Evolutionary conservation across 2,888 invertebrate genomes (phyloP), one percentile per base, ranked within the genome.

Genomic region (Calliphora vomitoria): DNA sequence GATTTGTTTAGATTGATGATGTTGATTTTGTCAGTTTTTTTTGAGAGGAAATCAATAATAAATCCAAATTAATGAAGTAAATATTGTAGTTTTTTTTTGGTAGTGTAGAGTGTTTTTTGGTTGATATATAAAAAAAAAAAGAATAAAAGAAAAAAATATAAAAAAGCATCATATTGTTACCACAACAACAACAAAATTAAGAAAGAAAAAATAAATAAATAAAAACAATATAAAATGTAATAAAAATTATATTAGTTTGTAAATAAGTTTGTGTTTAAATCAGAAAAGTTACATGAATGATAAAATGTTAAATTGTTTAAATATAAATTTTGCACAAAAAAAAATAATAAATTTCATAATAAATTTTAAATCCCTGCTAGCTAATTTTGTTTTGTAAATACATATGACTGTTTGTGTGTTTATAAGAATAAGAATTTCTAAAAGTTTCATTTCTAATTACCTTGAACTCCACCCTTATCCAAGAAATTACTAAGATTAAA

Each of bases 401-500:
- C n/a, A 18, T 20, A 76, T 71, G 71, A 62, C 69, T 85, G 55
- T 72, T 20, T 31, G 50, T 11, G 18, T 38, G 35, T 41, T 18
- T 35, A 10, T 64, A 38, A n/a, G 4, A 47, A 31, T 15, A 66
- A 25, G 5, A 53, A 41, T 81, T 55, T 31, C 25, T 1, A 44
- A 60, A 35, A 11, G 13, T 47, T 11, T 69, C 31, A 75, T 31
- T 55, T 44, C n/a, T 44, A 62, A 69, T 87, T 96, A 98, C 99
- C 99, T 97, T 99, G 99, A 82, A 98, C 97, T 92, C 98, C 98
- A 92, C 98, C 97, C 95, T 99, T 99, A 94, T 99, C 99, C 94
- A 99, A 95, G 95, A 99, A 99, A 95, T 97, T 98, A 94, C 97
- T 98, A 93, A 99, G 96, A 95, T 99, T 99, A 96, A 99, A 99